Base-by-base conservation (phyloP, 2,113 vertebrate species). In the Axis porcinus region DNA sequence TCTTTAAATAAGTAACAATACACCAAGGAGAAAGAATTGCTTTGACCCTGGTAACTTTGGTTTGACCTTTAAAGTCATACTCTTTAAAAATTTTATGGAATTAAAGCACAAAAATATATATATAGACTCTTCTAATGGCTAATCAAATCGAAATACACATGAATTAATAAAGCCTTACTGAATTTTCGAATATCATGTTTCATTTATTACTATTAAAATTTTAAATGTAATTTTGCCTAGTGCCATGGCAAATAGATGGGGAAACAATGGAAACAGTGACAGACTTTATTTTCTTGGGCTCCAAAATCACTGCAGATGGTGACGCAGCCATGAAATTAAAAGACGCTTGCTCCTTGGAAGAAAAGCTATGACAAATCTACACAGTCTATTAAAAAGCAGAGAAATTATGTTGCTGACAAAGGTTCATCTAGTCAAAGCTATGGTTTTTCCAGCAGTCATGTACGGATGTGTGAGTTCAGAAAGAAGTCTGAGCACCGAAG, bases 31-130 rank as follows among this genome's bases (percentile, higher is more conserved):
- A 95, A 94, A 74, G 9, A 95, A 83, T 25, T 97, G 40, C 11
- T 94, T 95, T 95, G 43, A 64, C 78, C 23, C 40, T 89, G 12
- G 47, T 74, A 84, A 94, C 33, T 87, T 54, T 83, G 8, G 25
- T 86, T 92, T 95, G 15, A 94, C 62, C 81, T 81, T 94, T 97
- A 96, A 96, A 91, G 86, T 36, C 17, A 60, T 47, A 78, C 8
- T 92, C 13, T 81, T 82, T 36, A 95, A 83, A 96, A 58, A 60
- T 40, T 55, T 74, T 86, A 90, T 40, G 17, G n/a, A 78, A 82
- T 60, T 91, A 78, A 82, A 97, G 13, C 7, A 40, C 2, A 76
- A 14, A 85, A 88, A 57, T 57, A 43, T 64, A 58, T 64, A 58
- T 64, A 28, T 21, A 79, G 19, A 89, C 27, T 95, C 28, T 40